Evolutionary conservation across 2,797 vertebrate species (phyloP).

Genomic region (Propithecus perrieri): DNA sequence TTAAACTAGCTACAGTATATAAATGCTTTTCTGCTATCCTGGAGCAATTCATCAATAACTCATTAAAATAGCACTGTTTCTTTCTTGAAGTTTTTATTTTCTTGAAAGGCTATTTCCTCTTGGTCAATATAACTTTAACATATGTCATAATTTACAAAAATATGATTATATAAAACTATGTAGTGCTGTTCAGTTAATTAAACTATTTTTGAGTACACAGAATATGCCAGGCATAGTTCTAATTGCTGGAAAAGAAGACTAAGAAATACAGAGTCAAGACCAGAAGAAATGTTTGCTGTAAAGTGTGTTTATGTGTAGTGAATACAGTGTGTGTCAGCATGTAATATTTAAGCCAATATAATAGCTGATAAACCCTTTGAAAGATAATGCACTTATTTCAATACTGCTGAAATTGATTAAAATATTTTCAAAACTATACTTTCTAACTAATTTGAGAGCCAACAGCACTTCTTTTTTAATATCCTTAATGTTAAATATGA

Average conservation of each 20-base stretch:
- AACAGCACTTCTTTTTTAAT: not conserved
- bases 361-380: not conserved
- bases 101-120: constrained; percentile 60
- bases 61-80: constrained; percentile 71
- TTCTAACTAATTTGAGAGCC: not conserved
- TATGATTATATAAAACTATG: not conserved
- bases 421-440: constrained; percentile 23
- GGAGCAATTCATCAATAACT: constrained; percentile 84
- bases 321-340: not conserved
- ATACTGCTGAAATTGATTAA: not conserved
- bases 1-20: constrained; percentile 83
- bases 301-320: not conserved
- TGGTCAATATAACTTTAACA: constrained; percentile 53
- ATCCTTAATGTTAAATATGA: constrained; percentile 10
- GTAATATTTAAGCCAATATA: not conserved
- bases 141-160: constrained; percentile 23
- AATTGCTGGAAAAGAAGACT: not conserved
- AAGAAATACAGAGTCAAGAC: not conserved
- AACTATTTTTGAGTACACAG: not conserved
- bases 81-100: constrained; percentile 61
- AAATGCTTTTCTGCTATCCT: constrained; percentile 82
- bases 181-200: not conserved
- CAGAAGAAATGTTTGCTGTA: not conserved
- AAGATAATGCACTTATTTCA: not conserved
- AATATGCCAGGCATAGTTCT: not conserved